Conservation (phyloP, 2,797 vertebrate species). For the Serranus cabrilla region DNA sequence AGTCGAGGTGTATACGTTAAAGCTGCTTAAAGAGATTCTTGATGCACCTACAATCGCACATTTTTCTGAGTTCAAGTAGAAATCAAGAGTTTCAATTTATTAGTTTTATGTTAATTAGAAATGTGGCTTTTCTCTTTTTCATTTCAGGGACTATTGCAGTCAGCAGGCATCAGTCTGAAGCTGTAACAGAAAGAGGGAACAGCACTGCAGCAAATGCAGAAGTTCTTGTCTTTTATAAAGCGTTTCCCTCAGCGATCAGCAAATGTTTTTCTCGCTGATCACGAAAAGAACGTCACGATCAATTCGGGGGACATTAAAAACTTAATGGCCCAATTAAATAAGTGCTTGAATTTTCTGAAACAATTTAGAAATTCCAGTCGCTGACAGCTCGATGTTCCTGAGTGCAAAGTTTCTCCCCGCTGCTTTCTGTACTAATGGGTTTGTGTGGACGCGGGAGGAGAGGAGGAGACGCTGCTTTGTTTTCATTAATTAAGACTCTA, state of each 20-base stretch:
- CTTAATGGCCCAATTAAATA: not conserved
- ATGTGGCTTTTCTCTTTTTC: not conserved
- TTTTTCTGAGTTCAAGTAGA: not conserved
- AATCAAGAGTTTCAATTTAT: not conserved
- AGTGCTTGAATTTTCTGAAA: slow-evolving; percentile 1
- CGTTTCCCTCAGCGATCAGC: not conserved
- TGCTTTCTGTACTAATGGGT: slow-evolving; percentile 5
- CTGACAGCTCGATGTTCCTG: not conserved
- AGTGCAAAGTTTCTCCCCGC: not conserved
- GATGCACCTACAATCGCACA: not conserved
- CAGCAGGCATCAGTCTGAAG: not conserved
- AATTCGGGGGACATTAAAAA: slow-evolving; percentile 14
- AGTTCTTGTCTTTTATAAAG: slow-evolving; percentile 31
- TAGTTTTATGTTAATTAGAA: not conserved
- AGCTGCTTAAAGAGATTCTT: not conserved
- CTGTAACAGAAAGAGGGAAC: not conserved
- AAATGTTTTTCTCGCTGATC: slow-evolving; percentile 14
- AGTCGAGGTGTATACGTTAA: not conserved
- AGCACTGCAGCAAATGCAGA: slow-evolving; percentile 20
- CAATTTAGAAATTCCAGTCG: not conserved
- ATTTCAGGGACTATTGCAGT: not conserved
- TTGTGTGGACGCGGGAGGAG: not conserved
- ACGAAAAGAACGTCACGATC: slow-evolving; percentile 1
- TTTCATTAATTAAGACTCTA: slow-evolving; percentile 31
- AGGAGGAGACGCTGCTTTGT: slow-evolving; percentile 7